Base-by-base conservation (phyloP, 2,797 vertebrate genomes). In the Cryptoblepharus egeriae region DNA sequence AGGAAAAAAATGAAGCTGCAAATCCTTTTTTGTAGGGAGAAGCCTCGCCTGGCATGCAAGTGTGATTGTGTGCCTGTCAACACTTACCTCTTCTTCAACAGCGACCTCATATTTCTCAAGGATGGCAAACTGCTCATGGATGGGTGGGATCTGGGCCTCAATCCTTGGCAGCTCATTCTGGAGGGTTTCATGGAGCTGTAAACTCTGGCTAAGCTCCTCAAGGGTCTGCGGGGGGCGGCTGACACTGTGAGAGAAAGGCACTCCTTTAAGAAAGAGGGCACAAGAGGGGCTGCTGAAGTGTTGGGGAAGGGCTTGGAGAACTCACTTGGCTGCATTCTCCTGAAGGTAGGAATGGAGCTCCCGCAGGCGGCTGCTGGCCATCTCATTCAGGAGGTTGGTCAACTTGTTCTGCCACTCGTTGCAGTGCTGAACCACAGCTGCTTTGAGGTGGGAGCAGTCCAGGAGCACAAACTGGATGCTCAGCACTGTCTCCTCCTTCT, bases 331-430 rank as follows among this genome's bases (percentile, higher is more conserved):
- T 0, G 92, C 92, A 0, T 94, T 97, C 10, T 97, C 92, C n/a
- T 94, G 93, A 81, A 98, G 89, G 78, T 94, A 96, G 61, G 57
- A 10, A 35, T 96, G 94, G 39, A 98, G 94, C 35, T 97, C 96
- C 81, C 91, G 80, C 20, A 98, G 96, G 61, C 90, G 91, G 28
- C 63, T 87, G 24, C 92, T 95, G 5, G 97, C 97, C 95, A 97
- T 96, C 87, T 95, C 91, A 52, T 93, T 95, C 78, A 98, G 96
- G 85, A 98, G 96, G 52, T 96, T 92, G 1, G 97, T 98, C 87
- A 98, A 97, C 92, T 97, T 98, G 86, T 93, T 94, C 93, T 98
- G 97, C 98, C 97, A 98, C 87, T 97, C 97, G 1, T 90, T 96
- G 91, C 97, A 98, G 85, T 98, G 97, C 85, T 97, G 97, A 77